Base-by-base conservation (phyloP, 2,113 vertebrate genomes). In the Dryoscopus gambensis region DNA sequence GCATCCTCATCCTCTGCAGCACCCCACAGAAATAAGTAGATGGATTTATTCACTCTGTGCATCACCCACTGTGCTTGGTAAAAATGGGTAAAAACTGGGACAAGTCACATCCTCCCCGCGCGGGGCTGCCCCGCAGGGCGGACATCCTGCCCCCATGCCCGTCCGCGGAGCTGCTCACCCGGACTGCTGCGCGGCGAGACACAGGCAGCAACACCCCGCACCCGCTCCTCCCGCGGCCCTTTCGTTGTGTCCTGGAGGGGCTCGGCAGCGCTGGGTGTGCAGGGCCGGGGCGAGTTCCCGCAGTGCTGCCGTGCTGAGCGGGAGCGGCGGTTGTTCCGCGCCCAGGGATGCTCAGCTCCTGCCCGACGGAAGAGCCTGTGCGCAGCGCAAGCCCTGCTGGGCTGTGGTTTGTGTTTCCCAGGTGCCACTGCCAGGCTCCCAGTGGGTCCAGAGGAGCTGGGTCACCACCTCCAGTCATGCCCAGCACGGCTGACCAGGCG, bases 231-330 rank as follows among this genome's bases (percentile, higher is more conserved):
- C 49, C 22, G 1, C 2, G 21, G 21, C 25, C 22, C 47, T 52
- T 31, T 15, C 11, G 5, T 16, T 11, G 14, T 17, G 15, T 24
- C 42, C 59, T 3, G 5, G 46, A 18, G 6, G 31, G 40, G 24
- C 33, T 10, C 1, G 1, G 2, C 3, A 30, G n/a, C 17, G 2
- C 1, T 0, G 27, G 7, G 12, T 10, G 22, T 21, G 12, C 28
- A 6, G 59, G 31, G 65, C 3, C 11, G 20, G 59, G 59, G 5
- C 3, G 49, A 6, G 5, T 39, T 22, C 18, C 21, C 47, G 7
- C 17, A 28, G 62, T 33, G 4, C 24, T 27, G 60, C 76, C 21
- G 21, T 10, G 64, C 56, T 11, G 2, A 1, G 22, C 17, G 11
- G 37, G 22, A 81, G 30, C 55, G 33, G 22, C 6, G 49, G 24